Conservation (phyloP, 2,797 vertebrate species). For the Gorsachius magnificus region DNA sequence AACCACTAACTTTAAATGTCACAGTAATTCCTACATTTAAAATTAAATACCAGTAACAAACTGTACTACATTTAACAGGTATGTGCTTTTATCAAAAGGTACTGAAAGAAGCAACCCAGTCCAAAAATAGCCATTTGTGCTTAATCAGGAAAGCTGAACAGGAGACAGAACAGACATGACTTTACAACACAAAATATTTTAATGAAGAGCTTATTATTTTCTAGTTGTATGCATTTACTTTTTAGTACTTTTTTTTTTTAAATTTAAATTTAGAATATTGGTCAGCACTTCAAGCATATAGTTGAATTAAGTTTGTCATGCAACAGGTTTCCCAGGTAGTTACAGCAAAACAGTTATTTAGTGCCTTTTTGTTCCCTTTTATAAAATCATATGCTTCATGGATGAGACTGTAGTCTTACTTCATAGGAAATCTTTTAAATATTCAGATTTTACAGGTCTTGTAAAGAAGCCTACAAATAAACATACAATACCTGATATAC, state of each 20-base stretch:
- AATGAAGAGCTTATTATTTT: not conserved
- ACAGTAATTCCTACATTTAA: not conserved
- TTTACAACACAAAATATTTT: not conserved
- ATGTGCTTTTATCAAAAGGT: not conserved
- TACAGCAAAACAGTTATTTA: not conserved
- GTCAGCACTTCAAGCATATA: not conserved
- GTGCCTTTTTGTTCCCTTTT: not conserved
- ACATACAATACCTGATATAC: not conserved
- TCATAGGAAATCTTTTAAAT: not conserved
- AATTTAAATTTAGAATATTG: not conserved
- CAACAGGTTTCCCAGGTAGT: not conserved
- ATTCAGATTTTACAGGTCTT: not conserved
- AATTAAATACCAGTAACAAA: not conserved
- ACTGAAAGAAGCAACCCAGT: not conserved
- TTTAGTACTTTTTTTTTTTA: not conserved
- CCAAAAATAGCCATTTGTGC: not conserved
- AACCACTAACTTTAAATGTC: not conserved
- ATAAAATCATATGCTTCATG: not conserved
- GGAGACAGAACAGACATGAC: not conserved
- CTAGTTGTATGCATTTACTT: not conserved
- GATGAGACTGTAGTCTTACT: not conserved
- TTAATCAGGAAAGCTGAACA: not conserved
- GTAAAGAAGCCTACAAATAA: not conserved
- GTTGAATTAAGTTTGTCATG: not conserved
- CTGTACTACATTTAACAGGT: not conserved